Evolutionary conservation across 2,888 invertebrate species (phyloP), one percentile per base, ranked within the genome.

Genomic region (Buathra laborator): DNA sequence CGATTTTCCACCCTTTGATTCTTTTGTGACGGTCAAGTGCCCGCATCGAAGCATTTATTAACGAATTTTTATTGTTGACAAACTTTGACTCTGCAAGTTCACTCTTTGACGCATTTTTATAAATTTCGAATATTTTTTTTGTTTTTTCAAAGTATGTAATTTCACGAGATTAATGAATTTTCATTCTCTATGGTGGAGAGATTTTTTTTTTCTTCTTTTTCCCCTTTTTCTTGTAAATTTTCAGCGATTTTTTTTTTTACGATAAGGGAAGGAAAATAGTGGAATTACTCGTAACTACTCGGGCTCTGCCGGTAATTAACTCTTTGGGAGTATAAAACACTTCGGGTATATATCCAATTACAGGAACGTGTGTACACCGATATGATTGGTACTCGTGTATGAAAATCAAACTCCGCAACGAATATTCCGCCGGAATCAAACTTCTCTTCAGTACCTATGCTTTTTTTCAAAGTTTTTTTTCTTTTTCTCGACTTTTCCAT

Each of bases 1-100:
- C 5, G 37, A 37, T 76, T 72, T 85, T 85, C 79, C 76, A 62
- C 71, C 16, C 32, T 71, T 76, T 72, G 79, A 80, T 71, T 76
- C 79, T 51, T 82, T 82, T 85, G 37, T 7, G 71, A 44, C 44
- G 66, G 53, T 24, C 19, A 37, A 44, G 10, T 66, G 29, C 59
- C 76, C 71, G 59, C 71, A 32, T 80, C 80, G 70, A 79, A 83
- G 70, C 83, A 66, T 76, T 37, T 71, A 66, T 75, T 59, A 51
- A 19, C 46, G 70, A 16, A 14, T 56, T 62, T 71, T 19, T 64
- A 48, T 16, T 75, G 32, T 14, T 5, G 37, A 19, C 48, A 48
- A 77, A 29, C 16, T 44, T 66, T 19, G 32, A 44, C 79, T 12
- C 6, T 12, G 37, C 29, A 66, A 24, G 32, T 66, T 37, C 37